Conservation (phyloP, 2,888 invertebrate species). For the Melitaea athalia region DNA sequence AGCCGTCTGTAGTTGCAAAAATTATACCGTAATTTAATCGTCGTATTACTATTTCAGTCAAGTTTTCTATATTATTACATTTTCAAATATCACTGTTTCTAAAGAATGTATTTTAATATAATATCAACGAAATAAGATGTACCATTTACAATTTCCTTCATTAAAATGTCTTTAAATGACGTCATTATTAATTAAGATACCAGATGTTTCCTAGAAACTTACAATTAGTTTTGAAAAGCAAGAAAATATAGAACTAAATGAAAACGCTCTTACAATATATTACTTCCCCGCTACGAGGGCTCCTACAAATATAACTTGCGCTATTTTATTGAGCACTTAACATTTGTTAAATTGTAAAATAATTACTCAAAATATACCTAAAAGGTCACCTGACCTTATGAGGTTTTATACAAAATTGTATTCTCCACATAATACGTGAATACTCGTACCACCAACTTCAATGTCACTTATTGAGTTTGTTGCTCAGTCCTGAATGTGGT, state of each 20-base stretch:
- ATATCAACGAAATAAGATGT: background rate
- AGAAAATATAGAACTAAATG: constrained; percentile 1
- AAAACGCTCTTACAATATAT: background rate
- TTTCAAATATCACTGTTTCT: background rate
- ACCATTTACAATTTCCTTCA: background rate
- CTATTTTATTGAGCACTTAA: background rate
- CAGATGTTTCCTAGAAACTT: constrained; percentile 23
- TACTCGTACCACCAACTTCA: too few relatives aligned
- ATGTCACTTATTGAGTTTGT: too few relatives aligned
- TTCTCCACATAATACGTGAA: too few relatives aligned
- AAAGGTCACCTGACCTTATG: too few relatives aligned
- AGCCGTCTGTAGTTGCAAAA: too few relatives aligned
- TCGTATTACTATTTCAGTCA: too few relatives aligned
- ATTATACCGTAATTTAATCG: too few relatives aligned
- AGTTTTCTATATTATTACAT: too few relatives aligned
- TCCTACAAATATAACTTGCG: background rate
- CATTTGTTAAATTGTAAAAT: background rate
- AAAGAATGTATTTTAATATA: background rate
- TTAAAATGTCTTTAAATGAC: background rate
- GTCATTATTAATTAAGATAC: constrained; percentile 15
- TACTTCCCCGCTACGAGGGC: background rate
- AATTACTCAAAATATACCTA: too few relatives aligned
- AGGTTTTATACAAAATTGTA: too few relatives aligned
- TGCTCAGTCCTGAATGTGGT: too few relatives aligned
- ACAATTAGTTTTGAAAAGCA: constrained; percentile 9